Conservation (phyloP, 2,113 vertebrate genomes). For the Tapirus terrestris region DNA sequence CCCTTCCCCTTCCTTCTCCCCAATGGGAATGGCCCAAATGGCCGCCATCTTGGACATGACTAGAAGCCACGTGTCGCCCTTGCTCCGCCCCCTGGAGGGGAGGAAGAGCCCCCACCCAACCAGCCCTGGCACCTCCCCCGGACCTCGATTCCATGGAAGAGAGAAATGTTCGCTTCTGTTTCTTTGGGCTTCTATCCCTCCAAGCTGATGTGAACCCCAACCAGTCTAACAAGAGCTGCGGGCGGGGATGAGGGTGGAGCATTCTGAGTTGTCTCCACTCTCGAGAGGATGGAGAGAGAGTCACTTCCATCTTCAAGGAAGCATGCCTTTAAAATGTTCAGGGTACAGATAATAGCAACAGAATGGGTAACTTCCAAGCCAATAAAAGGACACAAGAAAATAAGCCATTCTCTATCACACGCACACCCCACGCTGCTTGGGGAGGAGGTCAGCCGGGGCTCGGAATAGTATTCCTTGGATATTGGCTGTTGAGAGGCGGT, state of each 20-base stretch:
- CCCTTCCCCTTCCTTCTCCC: background rate
- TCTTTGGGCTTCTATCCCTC: background rate
- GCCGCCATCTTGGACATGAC: background rate
- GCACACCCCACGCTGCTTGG: accelerated
- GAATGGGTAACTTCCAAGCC: background rate
- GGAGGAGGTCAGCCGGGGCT: background rate
- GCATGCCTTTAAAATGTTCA: background rate
- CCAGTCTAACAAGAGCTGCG: background rate
- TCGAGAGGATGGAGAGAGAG: background rate
- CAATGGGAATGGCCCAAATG: too few relatives aligned
- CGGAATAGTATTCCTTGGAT: accelerated
- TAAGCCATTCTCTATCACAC: accelerated
- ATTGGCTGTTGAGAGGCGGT: accelerated
- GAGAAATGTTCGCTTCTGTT: background rate
- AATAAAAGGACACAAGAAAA: background rate
- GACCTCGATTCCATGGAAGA: background rate
- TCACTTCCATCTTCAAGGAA: background rate
- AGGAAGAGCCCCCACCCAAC: background rate
- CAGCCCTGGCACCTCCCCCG: background rate
- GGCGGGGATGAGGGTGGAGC: background rate
- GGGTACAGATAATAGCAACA: background rate
- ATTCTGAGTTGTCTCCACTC: background rate
- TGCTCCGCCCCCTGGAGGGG: too few relatives aligned
- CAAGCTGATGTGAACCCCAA: background rate
- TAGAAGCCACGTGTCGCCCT: background rate